These are phyloP conservation scores for Hofmannophila pseudospretella DNA, from an alignment of 2,888 invertebrate species.

Conservation along the genomic window DNA sequence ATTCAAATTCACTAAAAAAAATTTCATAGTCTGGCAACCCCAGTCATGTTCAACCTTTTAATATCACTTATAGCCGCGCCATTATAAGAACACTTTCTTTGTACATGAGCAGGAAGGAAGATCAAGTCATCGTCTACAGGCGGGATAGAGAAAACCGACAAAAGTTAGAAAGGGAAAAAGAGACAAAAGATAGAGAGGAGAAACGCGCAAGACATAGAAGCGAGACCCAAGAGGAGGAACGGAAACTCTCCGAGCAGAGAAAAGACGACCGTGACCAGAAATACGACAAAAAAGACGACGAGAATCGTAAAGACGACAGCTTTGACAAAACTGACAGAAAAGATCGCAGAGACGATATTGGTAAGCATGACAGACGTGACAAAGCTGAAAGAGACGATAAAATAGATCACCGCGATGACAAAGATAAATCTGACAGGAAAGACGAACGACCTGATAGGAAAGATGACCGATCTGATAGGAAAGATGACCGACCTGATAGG, in stretches of 20 bases:
- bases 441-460: conserved; percentile 1
- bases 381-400: background rate
- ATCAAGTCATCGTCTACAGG: conserved; percentile 22
- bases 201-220: conserved; percentile 22
- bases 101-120: conserved; percentile 43
- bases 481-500: background rate
- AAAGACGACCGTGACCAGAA: conserved; percentile 15
- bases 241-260: conserved; percentile 14
- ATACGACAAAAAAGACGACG: background rate
- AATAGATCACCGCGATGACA: conserved; percentile 6
- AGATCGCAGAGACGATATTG: background rate
- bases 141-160: conserved; percentile 18
- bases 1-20: too few species aligned
- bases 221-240: conserved; percentile 20
- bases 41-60: too few species aligned
- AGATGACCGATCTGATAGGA: conserved; percentile 10
- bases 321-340: background rate
- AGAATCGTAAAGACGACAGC: background rate
- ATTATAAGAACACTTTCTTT: background rate
- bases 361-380: conserved; percentile 1
- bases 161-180: conserved; percentile 17
- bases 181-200: conserved; percentile 19
- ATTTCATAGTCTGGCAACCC: too few species aligned
- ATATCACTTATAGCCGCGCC: too few species aligned
- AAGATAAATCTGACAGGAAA: conserved; percentile 9